A percentile compares a stretch with the other conserved stretches of the same genome.
Evolutionary conservation across 2,797 vertebrate species (phyloP).

Genomic region (Notolepis coatsorum): DNA sequence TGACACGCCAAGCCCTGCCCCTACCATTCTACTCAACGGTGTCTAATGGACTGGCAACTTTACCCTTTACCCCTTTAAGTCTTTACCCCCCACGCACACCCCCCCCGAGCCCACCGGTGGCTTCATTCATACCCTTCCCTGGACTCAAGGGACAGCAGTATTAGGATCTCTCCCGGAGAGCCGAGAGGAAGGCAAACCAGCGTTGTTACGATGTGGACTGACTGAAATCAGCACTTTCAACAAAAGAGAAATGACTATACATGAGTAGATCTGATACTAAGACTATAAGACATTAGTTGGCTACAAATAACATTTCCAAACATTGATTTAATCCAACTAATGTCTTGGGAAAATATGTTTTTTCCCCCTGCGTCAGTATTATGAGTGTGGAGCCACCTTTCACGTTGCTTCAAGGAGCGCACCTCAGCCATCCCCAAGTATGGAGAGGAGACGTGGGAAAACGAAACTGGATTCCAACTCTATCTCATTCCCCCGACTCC

Average conservation of each 20-base stretch:
- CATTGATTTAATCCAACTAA: background rate
- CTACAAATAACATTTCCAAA: background rate
- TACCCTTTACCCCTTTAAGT: background rate
- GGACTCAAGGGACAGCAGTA: slow-evolving; percentile 1
- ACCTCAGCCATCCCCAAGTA: background rate
- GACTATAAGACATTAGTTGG: too few species aligned
- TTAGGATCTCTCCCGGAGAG: too few species aligned
- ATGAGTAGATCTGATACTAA: too few species aligned
- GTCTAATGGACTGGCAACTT: slow-evolving; percentile 55
- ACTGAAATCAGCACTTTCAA: background rate
- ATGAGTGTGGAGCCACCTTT: slow-evolving; percentile 11
- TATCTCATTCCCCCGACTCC: background rate
- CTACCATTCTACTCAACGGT: slow-evolving; percentile 61
- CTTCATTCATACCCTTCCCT: background rate
- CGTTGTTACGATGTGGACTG: too few species aligned
- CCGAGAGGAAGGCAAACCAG: background rate
- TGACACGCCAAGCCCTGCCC: slow-evolving; percentile 49
- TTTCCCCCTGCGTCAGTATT: slow-evolving; percentile 27
- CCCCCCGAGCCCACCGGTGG: background rate
- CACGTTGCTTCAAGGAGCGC: background rate
- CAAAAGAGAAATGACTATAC: too few species aligned
- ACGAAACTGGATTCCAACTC: background rate
- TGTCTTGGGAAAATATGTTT: slow-evolving; percentile 12
- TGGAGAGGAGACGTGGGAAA: slow-evolving; percentile 5
- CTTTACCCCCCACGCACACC: background rate